A percentile compares a stretch with the other conserved stretches of the same genome.
Conservation (phyloP, 2,797 vertebrate species). For the Mallotus villosus region DNA sequence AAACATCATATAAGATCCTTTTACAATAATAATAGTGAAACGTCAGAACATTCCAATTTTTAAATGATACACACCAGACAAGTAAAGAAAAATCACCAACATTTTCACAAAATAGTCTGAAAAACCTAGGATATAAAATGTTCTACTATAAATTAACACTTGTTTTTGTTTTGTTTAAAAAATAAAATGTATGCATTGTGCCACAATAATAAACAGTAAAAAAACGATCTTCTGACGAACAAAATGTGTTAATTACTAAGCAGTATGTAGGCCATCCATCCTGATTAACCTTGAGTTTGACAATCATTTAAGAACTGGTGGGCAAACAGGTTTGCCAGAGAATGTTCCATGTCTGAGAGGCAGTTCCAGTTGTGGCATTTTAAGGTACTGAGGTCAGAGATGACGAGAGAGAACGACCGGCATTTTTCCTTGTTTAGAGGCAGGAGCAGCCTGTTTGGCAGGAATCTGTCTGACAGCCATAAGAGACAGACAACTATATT, state of each 20-base stretch:
- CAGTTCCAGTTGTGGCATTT: constrained; percentile 43
- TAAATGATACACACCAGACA: neutral
- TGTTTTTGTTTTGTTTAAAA: neutral
- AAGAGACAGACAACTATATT: neutral
- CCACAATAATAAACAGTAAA: neutral
- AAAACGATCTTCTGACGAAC: neutral
- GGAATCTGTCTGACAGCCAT: constrained; percentile 11
- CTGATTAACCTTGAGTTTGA: neutral
- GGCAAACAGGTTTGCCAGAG: constrained; percentile 65
- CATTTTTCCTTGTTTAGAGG: constrained; percentile 16
- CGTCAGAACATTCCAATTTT: no score
- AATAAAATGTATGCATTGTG: neutral
- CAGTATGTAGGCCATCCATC: neutral
- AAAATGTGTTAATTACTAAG: neutral
- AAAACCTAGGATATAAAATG: constrained; percentile 16
- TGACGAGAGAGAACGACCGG: constrained; percentile 13
- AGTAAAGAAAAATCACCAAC: constrained; percentile 2
- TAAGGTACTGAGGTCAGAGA: constrained; percentile 39
- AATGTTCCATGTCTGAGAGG: constrained; percentile 33
- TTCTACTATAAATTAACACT: constrained; percentile 53
- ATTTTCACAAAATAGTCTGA: neutral
- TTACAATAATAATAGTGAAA: no score
- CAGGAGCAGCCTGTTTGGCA: constrained; percentile 16
- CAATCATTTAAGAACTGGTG: constrained; percentile 35
- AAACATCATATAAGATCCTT: no score